Conservation (phyloP, 2,888 invertebrate species). For the Sphaerophoria rueppellii region DNA sequence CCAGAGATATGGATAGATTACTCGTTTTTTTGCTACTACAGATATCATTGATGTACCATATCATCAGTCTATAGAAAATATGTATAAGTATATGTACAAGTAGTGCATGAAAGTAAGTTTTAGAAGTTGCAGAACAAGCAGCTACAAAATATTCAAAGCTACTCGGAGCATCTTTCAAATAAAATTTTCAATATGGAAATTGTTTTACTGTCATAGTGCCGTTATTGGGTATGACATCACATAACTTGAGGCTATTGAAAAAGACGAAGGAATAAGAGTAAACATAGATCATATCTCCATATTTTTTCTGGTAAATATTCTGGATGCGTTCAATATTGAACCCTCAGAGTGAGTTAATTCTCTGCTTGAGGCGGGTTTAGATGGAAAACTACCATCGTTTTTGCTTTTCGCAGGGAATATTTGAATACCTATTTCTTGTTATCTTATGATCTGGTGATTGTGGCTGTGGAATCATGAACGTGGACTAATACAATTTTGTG, state of each 20-base stretch:
- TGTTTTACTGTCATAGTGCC: conserved; percentile 14
- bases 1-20: neutral
- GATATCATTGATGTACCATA: neutral
- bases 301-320: conserved; percentile 16
- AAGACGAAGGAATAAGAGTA: neutral
- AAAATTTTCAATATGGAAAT: conserved; percentile 39
- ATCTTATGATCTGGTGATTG: too few species aligned
- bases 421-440: neutral
- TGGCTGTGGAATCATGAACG: too few species aligned
- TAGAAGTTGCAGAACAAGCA: neutral
- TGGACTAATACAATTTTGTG: too few species aligned
- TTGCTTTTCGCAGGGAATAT: neutral
- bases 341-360: neutral
- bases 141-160: conserved; percentile 23
- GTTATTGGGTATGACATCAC: neutral
- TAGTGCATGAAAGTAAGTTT: neutral
- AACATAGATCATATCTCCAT: conserved; percentile 13
- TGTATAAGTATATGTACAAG: neutral
- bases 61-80: neutral
- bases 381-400: neutral
- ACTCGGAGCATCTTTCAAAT: conserved; percentile 33
- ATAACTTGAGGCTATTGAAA: neutral
- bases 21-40: neutral
- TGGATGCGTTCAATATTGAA: conserved; percentile 19
- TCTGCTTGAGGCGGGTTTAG: neutral